Evolutionary conservation across 2,888 invertebrate genomes (phyloP), one percentile per base, ranked within the genome.

Genomic region (Conistra vaccinii): DNA sequence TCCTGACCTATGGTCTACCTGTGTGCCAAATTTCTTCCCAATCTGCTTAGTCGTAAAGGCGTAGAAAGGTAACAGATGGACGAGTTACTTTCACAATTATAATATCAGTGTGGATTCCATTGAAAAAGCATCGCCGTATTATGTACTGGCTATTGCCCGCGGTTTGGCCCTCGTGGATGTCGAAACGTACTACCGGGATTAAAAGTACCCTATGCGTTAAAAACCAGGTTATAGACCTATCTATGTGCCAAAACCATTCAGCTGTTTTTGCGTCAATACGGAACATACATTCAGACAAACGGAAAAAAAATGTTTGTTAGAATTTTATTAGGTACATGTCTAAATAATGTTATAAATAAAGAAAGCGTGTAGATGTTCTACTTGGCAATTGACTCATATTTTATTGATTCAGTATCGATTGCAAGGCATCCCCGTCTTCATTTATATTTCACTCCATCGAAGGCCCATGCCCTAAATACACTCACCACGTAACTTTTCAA

Each of bases 391-490:
- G 67, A 45, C 26, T 51, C 35, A 62, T 29, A 67, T n/a, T 48
- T 48, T 6, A 79, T 62, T 78, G 23, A 57, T 61, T 51, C 9
- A 39, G 17, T 58, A 73, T 73, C 57, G 62, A 78, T 73, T 72
- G n/a, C 48, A 61, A 61, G 48, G 29, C 61, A 51, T 26, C 51
- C 29, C 3, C 12, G 2, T 12, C 12, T 42, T 42, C 73, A 63
- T 63, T 66, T n/a, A 78, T 57, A 14, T 74, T 68, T 62, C 57
- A 67, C n/a, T 14, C 29, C 55, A 57, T 5, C 3, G 67, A 45
- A 48, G 58, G 26, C 39, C n/a, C 32, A 10, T 63, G 29, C 65
- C 3, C 12, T 42, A 3, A 42, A 14, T 29, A 17, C 48, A 51
- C n/a, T n/a, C 3, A 6, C 17, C 32, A n/a, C 6, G 32, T 66